A percentile compares a stretch with the other conserved stretches of the same genome.
phyloP scores from a whole-genome alignment of 2,888 invertebrate species.

The Anthrax anthrax region DNA sequence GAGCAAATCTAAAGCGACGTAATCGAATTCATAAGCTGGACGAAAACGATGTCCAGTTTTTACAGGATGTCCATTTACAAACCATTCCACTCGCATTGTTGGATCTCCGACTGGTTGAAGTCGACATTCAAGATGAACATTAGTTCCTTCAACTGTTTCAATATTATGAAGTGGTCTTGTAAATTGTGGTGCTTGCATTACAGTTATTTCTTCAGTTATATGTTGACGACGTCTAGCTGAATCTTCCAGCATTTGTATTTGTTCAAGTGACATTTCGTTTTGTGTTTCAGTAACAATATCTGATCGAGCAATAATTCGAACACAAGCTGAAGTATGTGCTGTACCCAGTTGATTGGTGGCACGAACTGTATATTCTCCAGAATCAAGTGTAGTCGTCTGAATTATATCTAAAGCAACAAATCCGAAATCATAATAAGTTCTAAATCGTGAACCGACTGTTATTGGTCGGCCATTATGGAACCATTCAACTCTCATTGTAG shows the following conservation, averaged over 20 bases:
- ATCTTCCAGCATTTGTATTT: conserved; percentile 82
- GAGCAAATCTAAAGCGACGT: conserved; percentile 87
- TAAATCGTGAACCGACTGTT: conserved; percentile 82
- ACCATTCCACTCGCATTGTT: conserved; percentile 92
- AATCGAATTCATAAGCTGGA: conserved; percentile 93
- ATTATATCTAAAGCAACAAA: conserved; percentile 93
- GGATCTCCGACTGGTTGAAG: conserved; percentile 82
- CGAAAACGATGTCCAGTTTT: conserved; percentile 88
- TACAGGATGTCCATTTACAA: conserved; percentile 84
- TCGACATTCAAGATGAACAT: conserved; percentile 83
- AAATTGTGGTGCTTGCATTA: conserved; percentile 76
- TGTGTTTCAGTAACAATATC: conserved; percentile 79
- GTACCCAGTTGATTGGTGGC: conserved; percentile 89
- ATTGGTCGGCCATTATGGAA: conserved; percentile 84
- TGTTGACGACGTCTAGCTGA: conserved; percentile 54
- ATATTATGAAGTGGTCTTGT: conserved; percentile 76
- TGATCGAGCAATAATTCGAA: conserved; percentile 68
- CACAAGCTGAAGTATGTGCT: conserved; percentile 81
- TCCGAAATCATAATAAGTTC: conserved; percentile 93
- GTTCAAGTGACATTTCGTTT: conserved; percentile 81
- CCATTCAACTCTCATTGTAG: conserved; percentile 91
- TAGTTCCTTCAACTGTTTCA: conserved; percentile 79
- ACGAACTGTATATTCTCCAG: conserved; percentile 86
- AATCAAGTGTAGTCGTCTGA: conserved; percentile 84
- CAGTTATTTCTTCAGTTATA: conserved; percentile 64